phyloP scores from a whole-genome alignment of 2,888 invertebrate genomes.

The Panopea generosa region DNA sequence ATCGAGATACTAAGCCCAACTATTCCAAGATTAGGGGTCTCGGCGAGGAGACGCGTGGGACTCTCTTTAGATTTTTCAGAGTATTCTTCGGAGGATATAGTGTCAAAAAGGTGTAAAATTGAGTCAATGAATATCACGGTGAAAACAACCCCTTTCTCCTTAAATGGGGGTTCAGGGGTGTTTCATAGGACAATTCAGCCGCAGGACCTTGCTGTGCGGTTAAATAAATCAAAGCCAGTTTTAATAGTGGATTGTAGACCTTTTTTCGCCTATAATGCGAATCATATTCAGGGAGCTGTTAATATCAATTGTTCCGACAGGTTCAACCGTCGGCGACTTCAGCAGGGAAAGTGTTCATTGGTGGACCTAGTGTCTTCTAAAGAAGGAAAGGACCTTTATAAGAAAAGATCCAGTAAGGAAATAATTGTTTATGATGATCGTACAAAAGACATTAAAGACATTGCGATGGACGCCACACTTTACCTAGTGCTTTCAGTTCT shows the following conservation, averaged over 20 bases:
- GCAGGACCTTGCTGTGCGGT: conserved; percentile 71
- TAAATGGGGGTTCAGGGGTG: conserved; percentile 24
- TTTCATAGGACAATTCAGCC: conserved; percentile 70
- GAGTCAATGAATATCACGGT: conserved; percentile 69
- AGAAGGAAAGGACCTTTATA: conserved; percentile 89
- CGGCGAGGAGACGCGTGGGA: conserved; percentile 52
- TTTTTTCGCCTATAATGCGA: conserved; percentile 90
- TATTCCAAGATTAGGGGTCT: conserved; percentile 40
- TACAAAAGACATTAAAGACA: conserved; percentile 87
- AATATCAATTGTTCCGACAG: conserved; percentile 91
- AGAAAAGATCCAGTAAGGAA: conserved; percentile 87
- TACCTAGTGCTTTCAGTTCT: conserved; percentile 89
- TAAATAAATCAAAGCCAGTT: conserved; percentile 71
- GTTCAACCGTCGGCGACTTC: conserved; percentile 89
- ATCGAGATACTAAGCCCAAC: conserved; percentile 74
- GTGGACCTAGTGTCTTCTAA: conserved; percentile 89
- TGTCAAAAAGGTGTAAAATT: conserved; percentile 75
- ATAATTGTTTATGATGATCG: conserved; percentile 91
- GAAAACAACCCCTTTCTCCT: conserved; percentile 41
- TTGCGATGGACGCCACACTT: conserved; percentile 87
- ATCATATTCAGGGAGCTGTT: conserved; percentile 88
- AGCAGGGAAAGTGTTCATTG: conserved; percentile 89
- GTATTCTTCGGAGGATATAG: conserved; percentile 41
- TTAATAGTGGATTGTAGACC: conserved; percentile 89
- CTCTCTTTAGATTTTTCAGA: conserved; percentile 52